Base-by-base conservation (phyloP, 2,888 invertebrate genomes). In the Sphinx pinastri region DNA sequence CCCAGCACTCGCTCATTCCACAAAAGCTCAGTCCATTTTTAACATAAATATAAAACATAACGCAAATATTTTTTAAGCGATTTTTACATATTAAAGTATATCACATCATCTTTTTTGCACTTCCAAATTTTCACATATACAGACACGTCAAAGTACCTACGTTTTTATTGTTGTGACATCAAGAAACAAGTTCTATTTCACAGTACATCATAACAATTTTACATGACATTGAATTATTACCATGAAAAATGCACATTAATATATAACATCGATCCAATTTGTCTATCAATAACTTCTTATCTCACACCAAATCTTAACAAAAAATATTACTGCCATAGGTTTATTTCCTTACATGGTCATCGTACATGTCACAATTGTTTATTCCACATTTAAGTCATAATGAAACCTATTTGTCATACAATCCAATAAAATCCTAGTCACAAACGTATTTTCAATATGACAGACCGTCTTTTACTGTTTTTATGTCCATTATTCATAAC, bases 31-130 rank as follows among this genome's bases (percentile, higher is more conserved):
- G 63, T 63, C 57, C 47, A 49, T 63, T 63, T 60, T 63, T 19
- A 63, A 63, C 63, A 47, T 63, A 63, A 63, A 63, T 19, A 63
- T 63, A 63, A 38, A 63, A 58, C 38, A 14, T 58, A 31, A 63
- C 63, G 16, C 63, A 49, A 49, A 19, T 55, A 55, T 19, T 47
- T 19, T 45, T 47, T 8, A 19, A 63, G 47, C 63, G 8, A 49
- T 49, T 63, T 63, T 49, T 63, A 49, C 47, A 47, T 19, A 47
- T 63, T 47, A 63, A 63, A 63, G 47, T 63, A 60, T 60, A 63
- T 63, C 63, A 63, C 63, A 63, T 63, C 19, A 49, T 47, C 11
- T 63, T 63, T n/a, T 63, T 63, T 63, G 63, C 63, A 63, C 63
- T 63, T 63, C 60, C 47, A 47, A 49, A 57, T 25, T 55, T 63